phyloP scores from a whole-genome alignment of 2,797 vertebrate species.

The Acropternis orthonyx region DNA sequence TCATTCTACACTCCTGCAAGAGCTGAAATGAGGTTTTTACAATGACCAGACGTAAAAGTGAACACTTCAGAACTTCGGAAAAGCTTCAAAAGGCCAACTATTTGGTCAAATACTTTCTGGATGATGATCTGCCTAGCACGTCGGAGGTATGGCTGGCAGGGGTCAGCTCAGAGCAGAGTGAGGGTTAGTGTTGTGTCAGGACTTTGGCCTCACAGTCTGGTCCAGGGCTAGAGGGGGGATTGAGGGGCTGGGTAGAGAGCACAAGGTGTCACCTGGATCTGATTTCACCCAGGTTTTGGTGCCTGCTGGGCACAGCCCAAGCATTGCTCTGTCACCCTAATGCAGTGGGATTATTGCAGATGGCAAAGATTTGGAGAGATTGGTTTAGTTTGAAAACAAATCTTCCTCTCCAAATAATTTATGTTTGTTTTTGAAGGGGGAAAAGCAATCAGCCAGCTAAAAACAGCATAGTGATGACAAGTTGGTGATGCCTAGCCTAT shows the following conservation, averaged over 20 bases:
- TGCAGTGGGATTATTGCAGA: not conserved
- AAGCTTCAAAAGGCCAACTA: not conserved
- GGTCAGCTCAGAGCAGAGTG: not conserved
- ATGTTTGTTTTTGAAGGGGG: not conserved
- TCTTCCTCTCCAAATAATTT: not conserved
- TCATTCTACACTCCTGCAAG: fast-evolving
- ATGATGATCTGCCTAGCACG: not conserved
- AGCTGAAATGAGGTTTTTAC: not conserved
- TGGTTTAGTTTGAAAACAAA: not conserved
- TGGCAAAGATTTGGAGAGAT: not conserved
- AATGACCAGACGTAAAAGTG: not conserved
- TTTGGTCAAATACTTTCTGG: not conserved
- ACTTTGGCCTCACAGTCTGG: not conserved
- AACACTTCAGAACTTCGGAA: not conserved
- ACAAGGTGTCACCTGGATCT: fast-evolving
- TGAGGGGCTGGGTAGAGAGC: not conserved
- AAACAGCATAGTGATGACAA: not conserved
- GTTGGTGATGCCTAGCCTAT: not conserved
- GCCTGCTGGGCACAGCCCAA: not conserved
- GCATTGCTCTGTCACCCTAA: not conserved
- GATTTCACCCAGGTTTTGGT: not conserved
- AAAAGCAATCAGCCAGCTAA: not conserved
- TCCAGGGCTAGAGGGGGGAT: not conserved
- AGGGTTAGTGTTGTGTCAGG: not conserved
- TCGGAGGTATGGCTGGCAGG: not conserved